Conservation (phyloP, 2,888 invertebrate genomes). For the Sarcophaga subvicina region DNA sequence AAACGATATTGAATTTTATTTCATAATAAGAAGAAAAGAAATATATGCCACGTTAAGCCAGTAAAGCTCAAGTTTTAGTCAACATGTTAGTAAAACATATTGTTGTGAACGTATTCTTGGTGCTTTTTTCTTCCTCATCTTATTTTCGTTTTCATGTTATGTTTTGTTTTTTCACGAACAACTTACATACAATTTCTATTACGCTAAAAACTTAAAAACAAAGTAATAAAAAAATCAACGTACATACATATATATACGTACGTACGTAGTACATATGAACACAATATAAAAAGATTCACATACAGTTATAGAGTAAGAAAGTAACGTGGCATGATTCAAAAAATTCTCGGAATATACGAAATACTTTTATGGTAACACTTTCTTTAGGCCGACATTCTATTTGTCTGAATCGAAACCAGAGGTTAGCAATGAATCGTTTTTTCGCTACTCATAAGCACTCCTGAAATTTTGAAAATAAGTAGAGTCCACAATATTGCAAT, state of each 20-base stretch:
- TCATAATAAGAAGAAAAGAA: conserved; percentile 37
- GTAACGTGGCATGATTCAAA: background rate
- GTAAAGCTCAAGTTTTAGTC: conserved; percentile 57
- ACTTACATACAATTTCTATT: background rate
- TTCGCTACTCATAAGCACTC: too few relatives aligned
- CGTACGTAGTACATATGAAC: background rate
- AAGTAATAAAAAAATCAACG: conserved; percentile 18
- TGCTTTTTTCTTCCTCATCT: too few relatives aligned
- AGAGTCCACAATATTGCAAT: too few relatives aligned
- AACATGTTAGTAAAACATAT: conserved; percentile 59
- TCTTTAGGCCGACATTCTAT: background rate
- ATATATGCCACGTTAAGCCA: conserved; percentile 51
- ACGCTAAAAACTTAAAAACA: conserved; percentile 1
- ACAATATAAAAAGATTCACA: background rate
- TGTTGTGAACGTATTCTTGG: conserved; percentile 3
- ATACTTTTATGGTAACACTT: background rate
- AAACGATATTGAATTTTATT: conserved; percentile 41
- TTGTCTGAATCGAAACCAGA: too few relatives aligned
- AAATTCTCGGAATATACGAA: background rate
- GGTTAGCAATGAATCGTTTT: too few relatives aligned
- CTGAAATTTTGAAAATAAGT: too few relatives aligned
- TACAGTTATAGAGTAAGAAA: conserved; percentile 10
- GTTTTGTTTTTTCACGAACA: background rate
- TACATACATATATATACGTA: background rate
- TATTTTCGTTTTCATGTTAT: conserved; percentile 5